These are phyloP conservation scores for Puma concolor DNA, from an alignment of 2,113 vertebrate genomes.

Conservation along the genomic window DNA sequence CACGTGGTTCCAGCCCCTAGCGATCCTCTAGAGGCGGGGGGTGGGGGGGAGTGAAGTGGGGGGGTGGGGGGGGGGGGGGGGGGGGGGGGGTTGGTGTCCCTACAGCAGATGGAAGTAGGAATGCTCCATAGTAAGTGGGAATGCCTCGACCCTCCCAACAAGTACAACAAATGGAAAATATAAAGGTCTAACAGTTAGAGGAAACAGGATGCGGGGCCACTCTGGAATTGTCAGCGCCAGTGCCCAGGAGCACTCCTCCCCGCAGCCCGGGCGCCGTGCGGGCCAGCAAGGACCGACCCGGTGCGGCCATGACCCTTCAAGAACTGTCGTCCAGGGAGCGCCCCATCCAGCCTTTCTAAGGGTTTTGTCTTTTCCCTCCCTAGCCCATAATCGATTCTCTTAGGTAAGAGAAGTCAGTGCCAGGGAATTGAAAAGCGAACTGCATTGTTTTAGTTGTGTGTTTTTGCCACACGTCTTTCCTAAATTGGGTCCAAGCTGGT, in stretches of 20 bases:
- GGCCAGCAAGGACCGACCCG: not conserved
- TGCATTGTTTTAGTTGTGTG: not conserved
- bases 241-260: too few relatives aligned
- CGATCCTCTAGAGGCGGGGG: not conserved
- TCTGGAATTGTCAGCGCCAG: rapidly evolving
- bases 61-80: too few relatives aligned
- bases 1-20: not conserved
- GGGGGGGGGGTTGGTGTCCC: rapidly evolving
- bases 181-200: not conserved
- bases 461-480: not conserved
- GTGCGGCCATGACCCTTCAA: not conserved
- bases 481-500: not conserved
- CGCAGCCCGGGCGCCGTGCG: rapidly evolving
- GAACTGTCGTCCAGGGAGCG: not conserved
- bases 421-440: not conserved
- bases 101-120: too few relatives aligned
- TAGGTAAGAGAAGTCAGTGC: not conserved
- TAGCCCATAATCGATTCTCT: not conserved
- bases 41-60: too few relatives aligned
- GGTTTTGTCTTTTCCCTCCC: not conserved
- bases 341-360: not conserved
- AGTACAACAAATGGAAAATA: not conserved
- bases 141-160: not conserved
- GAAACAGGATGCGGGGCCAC: not conserved
- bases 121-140: not conserved